These are phyloP conservation scores for Crotalus tigris DNA, from an alignment of 2,113 vertebrate genomes.

Conservation along the genomic window DNA sequence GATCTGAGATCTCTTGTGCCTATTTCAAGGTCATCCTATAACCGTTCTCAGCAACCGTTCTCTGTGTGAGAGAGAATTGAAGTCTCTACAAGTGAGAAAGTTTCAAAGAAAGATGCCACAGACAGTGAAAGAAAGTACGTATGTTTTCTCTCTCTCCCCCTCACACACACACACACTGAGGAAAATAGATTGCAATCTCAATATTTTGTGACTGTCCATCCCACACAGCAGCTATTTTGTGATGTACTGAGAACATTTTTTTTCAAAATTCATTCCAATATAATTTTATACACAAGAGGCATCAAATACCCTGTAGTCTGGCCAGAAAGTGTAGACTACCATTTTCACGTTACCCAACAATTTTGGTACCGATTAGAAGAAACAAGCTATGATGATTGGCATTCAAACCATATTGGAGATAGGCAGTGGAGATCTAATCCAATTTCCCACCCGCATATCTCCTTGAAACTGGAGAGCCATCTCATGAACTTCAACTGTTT, in stretches of 20 bases:
- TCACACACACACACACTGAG: neutral
- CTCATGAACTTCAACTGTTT: neutral
- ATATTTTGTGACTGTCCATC: neutral
- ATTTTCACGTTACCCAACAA: neutral
- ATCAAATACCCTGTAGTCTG: neutral
- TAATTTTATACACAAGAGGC: accelerated
- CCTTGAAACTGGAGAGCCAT: neutral
- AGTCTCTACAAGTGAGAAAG: neutral
- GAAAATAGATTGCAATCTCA: neutral
- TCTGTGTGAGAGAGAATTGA: neutral
- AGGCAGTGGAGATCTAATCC: neutral
- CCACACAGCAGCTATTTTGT: neutral
- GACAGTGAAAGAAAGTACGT: neutral
- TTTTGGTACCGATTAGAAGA: constrained; percentile 1
- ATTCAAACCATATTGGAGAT: neutral
- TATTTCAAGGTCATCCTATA: neutral
- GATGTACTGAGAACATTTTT: neutral
- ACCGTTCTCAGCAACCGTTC: neutral
- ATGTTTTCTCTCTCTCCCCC: neutral
- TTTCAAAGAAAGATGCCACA: neutral
- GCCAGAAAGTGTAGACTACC: neutral
- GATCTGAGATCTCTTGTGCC: neutral
- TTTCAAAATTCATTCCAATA: neutral
- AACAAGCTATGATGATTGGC: neutral
- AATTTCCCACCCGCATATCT: neutral